Evolutionary conservation across 2,113 vertebrate genomes (phyloP), one percentile per base, ranked within the genome.

Genomic region (Acanthochromis polyacanthus): DNA sequence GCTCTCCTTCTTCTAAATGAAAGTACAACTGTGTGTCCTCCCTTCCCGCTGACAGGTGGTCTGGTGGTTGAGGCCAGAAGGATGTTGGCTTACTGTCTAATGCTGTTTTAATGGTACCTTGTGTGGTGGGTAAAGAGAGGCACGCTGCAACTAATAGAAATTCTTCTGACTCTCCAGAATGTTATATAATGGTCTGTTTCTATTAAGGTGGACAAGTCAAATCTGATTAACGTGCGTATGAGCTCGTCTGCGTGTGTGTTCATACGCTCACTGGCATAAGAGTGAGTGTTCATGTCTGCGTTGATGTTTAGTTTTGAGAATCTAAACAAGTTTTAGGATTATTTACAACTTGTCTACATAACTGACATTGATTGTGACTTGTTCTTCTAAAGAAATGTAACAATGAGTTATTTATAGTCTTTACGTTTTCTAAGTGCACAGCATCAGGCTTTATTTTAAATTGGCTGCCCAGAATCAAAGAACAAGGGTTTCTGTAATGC

Each of bases 1-100:
- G 0, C 68, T 70, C n/a, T 46, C 6, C 67, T 36, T 71, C 62
- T 22, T 75, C 25, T 53, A 74, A 84, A 74, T 67, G 14, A 82
- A 74, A 82, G 77, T 38, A 61, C 53, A 60, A 28, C 52, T 83
- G 4, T 20, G 63, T 60, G 56, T 80, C 68, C 83, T 72, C 73
- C 71, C 74, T 86, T 83, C 87, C 78, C 87, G 78, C 69, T 88
- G 79, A 85, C 83, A 89, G 87, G 88, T 91, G 90, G 89, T 89
- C 83, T 32, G 1, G 67, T 59, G 82, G 69, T 81, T 87, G 74
- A 83, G 79, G 86, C 84, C 67, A 80, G 73, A 56, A 55, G 69
- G 81, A 83, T 80, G 83, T 84, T 90, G 85, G 88, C 91, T 89
- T 82, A 80, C 77, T 22, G 36, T 83, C 72, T 92, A 86, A 91